Evolutionary conservation across 2,888 invertebrate genomes (phyloP).

Genomic region (Antheraea yamamai): DNA sequence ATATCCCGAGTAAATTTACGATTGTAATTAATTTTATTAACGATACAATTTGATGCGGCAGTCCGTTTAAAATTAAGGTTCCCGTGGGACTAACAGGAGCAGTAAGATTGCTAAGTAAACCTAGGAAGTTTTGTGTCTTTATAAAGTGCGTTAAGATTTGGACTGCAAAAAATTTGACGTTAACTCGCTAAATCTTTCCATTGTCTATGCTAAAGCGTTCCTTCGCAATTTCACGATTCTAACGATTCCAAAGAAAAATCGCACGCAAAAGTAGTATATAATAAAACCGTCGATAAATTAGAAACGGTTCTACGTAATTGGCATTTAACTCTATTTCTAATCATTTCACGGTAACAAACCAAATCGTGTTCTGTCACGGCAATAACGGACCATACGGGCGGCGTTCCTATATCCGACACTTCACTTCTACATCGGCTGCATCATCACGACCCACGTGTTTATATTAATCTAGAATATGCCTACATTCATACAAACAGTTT

Average conservation of each 20-base stretch:
- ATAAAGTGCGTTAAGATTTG: not conserved
- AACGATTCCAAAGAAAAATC: not conserved
- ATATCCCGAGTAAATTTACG: not conserved
- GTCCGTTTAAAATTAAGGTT: not conserved
- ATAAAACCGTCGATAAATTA: conserved; percentile 9
- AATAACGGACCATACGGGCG: not conserved
- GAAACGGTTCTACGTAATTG: conserved; percentile 5
- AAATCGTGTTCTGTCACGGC: conserved; percentile 15
- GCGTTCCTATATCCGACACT: not conserved
- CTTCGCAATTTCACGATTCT: not conserved
- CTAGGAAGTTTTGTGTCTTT: not conserved
- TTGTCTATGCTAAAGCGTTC: not conserved
- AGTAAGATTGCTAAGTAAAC: not conserved
- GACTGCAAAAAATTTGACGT: not conserved
- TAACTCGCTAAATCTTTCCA: not conserved
- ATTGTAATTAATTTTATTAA: not conserved
- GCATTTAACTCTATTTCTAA: conserved; percentile 15
- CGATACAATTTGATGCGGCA: not conserved
- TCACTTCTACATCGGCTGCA: conserved; percentile 2
- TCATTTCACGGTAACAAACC: conserved; percentile 20
- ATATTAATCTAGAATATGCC: not conserved
- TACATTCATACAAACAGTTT: not conserved
- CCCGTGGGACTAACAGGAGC: not conserved
- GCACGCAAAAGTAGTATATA: conserved; percentile 3
- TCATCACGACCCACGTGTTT: conserved; percentile 1